A percentile compares a stretch with the other conserved stretches of the same genome.
Evolutionary conservation across 2,888 invertebrate species (phyloP).

Genomic region (Sphecodes monilicornis): DNA sequence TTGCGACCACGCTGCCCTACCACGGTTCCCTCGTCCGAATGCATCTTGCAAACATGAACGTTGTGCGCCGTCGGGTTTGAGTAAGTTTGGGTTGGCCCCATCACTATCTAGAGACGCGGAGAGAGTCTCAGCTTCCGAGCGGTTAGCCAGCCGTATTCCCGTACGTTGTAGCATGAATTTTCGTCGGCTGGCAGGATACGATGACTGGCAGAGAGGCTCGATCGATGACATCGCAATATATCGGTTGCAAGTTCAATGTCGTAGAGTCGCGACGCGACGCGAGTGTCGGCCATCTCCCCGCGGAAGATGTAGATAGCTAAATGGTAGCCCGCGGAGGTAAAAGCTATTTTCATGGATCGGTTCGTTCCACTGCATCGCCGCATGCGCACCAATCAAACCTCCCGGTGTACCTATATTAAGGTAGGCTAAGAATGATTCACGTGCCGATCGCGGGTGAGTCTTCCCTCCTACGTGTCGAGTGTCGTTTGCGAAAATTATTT

Average conservation of each 20-base stretch:
- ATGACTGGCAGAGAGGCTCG: slow-evolving; percentile 10
- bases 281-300: background rate
- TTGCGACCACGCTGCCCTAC: background rate
- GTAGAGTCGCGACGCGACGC: background rate
- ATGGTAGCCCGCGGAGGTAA: background rate
- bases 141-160: background rate
- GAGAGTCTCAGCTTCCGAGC: background rate
- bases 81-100: background rate
- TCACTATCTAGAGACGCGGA: slow-evolving; percentile 3
- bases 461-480: slow-evolving; percentile 28
- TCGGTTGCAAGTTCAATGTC: background rate
- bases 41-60: background rate
- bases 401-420: slow-evolving; percentile 42
- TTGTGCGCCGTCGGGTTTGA: background rate
- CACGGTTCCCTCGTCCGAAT: background rate
- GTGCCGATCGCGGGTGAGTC: slow-evolving; percentile 17
- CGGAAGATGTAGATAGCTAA: slow-evolving; percentile 25
- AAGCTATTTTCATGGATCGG: slow-evolving; percentile 27
- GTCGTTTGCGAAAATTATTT: slow-evolving; percentile 25
- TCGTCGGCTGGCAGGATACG: background rate
- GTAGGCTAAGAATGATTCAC: slow-evolving; percentile 40
- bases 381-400: slow-evolving; percentile 39
- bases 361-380: slow-evolving; percentile 20
- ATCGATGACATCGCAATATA: slow-evolving; percentile 8
- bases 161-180: slow-evolving; percentile 4